These are phyloP conservation scores for Corynorhinus townsendii DNA, from an alignment of 2,113 vertebrate species.

Conservation along the genomic window DNA sequence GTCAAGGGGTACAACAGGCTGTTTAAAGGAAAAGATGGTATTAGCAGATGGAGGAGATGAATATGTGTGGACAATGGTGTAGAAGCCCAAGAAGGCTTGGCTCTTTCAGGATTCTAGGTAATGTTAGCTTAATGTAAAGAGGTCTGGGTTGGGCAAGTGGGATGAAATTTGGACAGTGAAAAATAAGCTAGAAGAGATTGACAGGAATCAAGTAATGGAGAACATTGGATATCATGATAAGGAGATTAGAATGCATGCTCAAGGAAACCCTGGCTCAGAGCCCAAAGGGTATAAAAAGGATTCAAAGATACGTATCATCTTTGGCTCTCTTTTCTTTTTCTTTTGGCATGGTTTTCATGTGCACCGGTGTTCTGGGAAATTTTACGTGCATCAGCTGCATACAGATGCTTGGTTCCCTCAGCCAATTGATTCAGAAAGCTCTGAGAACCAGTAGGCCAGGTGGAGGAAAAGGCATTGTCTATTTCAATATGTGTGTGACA, in stretches of 20 bases:
- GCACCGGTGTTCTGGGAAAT: background rate
- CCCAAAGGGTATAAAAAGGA: background rate
- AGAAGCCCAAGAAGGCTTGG: background rate
- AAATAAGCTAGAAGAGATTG: background rate
- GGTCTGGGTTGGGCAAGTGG: background rate
- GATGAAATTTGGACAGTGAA: rapidly evolving
- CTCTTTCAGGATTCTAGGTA: background rate
- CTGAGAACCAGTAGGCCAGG: background rate
- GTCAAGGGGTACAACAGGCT: rapidly evolving
- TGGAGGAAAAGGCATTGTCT: background rate
- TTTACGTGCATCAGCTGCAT: background rate
- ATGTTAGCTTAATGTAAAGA: background rate
- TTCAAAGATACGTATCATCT: background rate
- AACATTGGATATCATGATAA: background rate
- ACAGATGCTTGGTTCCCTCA: background rate
- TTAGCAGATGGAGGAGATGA: background rate
- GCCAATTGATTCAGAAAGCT: background rate
- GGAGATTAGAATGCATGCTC: background rate
- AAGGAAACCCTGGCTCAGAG: background rate
- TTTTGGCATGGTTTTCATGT: background rate
- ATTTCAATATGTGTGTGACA: background rate
- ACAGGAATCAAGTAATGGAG: background rate
- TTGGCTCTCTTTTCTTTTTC: background rate
- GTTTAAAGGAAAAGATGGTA: background rate
- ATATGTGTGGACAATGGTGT: background rate